Percentiles rank a stretch among this genome's conserved stretches.
phyloP scores from a whole-genome alignment of 1,140 invertebrate genomes.

The Tetragonula clypearis region DNA sequence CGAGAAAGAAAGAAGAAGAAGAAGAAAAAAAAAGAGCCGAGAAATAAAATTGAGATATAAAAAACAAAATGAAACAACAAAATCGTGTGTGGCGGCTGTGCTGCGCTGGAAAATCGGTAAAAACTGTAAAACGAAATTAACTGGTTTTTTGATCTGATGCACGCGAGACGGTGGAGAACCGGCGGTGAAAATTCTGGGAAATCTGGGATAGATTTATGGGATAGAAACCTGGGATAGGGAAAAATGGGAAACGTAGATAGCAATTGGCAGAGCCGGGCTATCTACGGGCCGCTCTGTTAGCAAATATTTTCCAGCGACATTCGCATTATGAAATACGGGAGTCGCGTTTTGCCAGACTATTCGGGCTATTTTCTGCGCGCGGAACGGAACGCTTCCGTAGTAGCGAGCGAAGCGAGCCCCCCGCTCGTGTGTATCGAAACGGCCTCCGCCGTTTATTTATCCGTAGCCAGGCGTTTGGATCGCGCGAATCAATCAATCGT shows the following conservation, averaged over 20 bases:
- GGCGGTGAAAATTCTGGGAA: constrained; percentile 3
- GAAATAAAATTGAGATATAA: not conserved
- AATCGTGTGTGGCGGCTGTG: not conserved
- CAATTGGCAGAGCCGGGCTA: not conserved
- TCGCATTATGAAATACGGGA: constrained; percentile 48
- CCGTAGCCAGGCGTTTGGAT: constrained; percentile 39
- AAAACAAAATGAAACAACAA: not conserved
- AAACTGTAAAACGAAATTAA: constrained; percentile 11
- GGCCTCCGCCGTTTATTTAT: constrained; percentile 44
- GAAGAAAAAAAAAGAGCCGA: not conserved
- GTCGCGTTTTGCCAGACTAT: constrained; percentile 38
- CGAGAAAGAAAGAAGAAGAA: not conserved
- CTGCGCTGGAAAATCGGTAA: not conserved
- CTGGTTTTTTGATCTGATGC: not conserved
- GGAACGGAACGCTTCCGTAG: not conserved
- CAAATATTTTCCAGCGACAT: constrained; percentile 54
- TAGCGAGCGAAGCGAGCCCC: not conserved
- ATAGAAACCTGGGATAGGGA: too few species aligned
- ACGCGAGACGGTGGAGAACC: not conserved
- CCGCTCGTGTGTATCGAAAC: not conserved
- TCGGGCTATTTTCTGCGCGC: constrained; percentile 45
- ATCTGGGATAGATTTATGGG: too few species aligned
- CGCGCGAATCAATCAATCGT: constrained; percentile 49
- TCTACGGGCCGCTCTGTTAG: constrained; percentile 20
- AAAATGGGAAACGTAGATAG: not conserved